These are phyloP conservation scores for Platalea minor DNA, from an alignment of 2,797 vertebrate species.

Conservation along the genomic window DNA sequence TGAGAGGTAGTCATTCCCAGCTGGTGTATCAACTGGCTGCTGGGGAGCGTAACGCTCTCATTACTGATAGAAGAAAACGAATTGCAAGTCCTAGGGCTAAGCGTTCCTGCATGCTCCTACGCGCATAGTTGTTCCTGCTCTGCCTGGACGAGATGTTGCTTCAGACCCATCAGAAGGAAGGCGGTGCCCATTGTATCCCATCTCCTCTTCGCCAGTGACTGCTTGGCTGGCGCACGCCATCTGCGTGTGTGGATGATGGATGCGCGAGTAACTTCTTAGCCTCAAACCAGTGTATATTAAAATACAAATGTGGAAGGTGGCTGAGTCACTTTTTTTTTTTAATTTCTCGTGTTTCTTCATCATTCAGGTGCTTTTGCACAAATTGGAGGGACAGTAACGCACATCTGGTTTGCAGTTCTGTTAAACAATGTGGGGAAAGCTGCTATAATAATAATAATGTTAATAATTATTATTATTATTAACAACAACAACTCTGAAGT, in stretches of 20 bases:
- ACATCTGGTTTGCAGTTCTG: neutral
- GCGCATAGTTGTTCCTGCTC: neutral
- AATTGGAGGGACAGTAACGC: neutral
- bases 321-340: neutral
- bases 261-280: neutral
- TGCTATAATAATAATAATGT: neutral
- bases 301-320: neutral
- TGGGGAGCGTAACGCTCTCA: neutral
- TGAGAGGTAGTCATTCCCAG: neutral
- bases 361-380: neutral
- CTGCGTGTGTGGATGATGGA: neutral
- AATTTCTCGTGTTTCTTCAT: neutral
- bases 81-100: neutral
- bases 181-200: neutral
- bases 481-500: neutral
- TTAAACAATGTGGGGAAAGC: neutral
- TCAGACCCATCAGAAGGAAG: neutral
- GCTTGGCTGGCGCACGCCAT: neutral
- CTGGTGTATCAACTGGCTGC: neutral
- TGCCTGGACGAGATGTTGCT: neutral
- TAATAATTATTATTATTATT: too few relatives aligned
- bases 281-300: neutral
- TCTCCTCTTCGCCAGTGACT: accelerated
- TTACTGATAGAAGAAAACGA: neutral
- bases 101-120: neutral